These are phyloP conservation scores for Aphaenogaster floridana DNA, from an alignment of 1,140 invertebrate genomes.

Conservation along the genomic window DNA sequence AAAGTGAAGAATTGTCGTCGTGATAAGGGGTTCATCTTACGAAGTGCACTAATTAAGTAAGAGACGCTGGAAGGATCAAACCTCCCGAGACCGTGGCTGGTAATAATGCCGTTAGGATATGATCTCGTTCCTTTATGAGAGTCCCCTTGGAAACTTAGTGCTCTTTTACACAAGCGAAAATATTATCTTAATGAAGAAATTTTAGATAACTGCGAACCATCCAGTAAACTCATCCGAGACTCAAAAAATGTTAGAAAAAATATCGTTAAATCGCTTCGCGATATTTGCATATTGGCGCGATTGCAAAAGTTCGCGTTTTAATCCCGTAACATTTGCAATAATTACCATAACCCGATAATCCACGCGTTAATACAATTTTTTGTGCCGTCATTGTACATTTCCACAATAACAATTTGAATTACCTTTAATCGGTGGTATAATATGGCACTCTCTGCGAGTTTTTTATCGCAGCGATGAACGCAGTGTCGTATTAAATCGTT, in stretches of 20 bases:
- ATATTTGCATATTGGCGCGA: neutral
- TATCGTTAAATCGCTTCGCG: neutral
- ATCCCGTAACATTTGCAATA: conserved; percentile 13
- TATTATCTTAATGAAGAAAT: conserved; percentile 49
- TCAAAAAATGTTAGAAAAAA: neutral
- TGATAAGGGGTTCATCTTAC: conserved; percentile 42
- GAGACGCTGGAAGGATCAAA: conserved; percentile 38
- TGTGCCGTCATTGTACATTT: neutral
- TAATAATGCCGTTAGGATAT: conserved; percentile 57
- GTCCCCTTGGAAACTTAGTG: conserved; percentile 15
- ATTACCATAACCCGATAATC: neutral
- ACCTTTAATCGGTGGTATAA: neutral
- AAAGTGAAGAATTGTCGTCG: neutral
- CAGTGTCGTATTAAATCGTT: conserved; percentile 24
- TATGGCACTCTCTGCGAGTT: conserved; percentile 2
- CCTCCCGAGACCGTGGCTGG: neutral
- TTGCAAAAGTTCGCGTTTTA: conserved; percentile 7
- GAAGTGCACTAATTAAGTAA: conserved; percentile 50
- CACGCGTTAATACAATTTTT: conserved; percentile 4
- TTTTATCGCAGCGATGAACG: conserved; percentile 30
- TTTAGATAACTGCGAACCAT: neutral
- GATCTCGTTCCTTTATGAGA: conserved; percentile 40
- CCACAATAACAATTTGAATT: conserved; percentile 10
- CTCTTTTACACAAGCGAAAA: neutral
- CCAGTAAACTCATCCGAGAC: conserved; percentile 1